Evolutionary conservation across 2,797 vertebrate genomes (phyloP).

Genomic region (Hylomyscus alleni): DNA sequence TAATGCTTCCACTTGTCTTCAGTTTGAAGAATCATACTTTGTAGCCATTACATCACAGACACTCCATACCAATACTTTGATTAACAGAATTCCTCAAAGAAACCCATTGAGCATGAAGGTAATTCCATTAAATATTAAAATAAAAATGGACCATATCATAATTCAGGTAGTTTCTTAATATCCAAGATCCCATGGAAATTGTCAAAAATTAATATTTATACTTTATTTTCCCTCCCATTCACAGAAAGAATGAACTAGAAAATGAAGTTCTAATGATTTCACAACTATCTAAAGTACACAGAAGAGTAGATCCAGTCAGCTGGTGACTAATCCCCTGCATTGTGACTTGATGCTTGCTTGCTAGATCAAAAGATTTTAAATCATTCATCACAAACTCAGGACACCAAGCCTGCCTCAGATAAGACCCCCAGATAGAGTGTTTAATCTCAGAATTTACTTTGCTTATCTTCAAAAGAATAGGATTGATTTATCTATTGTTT

Average conservation of each 20-base stretch:
- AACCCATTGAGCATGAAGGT: not conserved
- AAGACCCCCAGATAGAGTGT: not conserved
- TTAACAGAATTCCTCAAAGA: not conserved
- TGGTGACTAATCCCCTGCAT: not conserved
- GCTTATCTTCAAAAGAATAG: conserved; percentile 1
- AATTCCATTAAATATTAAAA: conserved; percentile 6
- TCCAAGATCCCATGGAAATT: not conserved
- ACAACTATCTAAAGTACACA: not conserved
- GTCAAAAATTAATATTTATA: not conserved
- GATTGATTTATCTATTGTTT: not conserved
- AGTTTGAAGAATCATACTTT: not conserved
- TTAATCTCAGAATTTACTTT: conserved; percentile 47
- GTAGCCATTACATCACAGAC: not conserved
- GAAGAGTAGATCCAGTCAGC: not conserved
- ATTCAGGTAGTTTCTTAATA: not conserved
- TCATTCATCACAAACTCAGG: not conserved
- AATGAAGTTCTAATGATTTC: not conserved
- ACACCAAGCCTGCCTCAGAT: not conserved
- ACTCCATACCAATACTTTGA: not conserved
- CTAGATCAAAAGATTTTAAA: not conserved
- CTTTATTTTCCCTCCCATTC: not conserved
- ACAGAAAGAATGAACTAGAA: not conserved
- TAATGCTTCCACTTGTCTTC: not conserved
- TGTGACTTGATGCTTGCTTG: not conserved
- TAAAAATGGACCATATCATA: not conserved